A percentile compares a stretch with the other conserved stretches of the same genome.
phyloP scores from a whole-genome alignment of 2,888 invertebrate genomes.

The Eurytoma californica region DNA sequence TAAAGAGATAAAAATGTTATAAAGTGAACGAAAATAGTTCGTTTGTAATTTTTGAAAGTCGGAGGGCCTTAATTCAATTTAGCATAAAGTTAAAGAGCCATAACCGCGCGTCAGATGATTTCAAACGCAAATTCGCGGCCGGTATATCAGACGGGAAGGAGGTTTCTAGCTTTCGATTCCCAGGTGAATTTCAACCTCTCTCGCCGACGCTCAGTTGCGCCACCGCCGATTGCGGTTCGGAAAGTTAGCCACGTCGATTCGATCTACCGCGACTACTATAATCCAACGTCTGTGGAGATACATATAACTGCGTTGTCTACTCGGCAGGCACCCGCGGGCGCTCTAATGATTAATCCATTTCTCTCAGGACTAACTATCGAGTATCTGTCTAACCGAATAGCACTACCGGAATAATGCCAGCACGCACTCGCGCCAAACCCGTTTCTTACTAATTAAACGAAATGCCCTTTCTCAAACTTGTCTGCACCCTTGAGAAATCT shows the following conservation, averaged over 20 bases:
- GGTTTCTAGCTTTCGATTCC: conserved; percentile 64
- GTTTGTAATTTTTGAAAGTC: conserved; percentile 6
- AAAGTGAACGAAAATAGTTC: too few relatives aligned
- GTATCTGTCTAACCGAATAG: conserved; percentile 50
- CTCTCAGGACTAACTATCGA: conserved; percentile 56
- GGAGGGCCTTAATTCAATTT: conserved; percentile 6
- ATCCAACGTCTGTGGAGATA: conserved; percentile 63
- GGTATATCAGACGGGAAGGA: conserved; percentile 59
- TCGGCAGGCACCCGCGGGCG: conserved; percentile 53
- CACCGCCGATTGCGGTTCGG: conserved; percentile 65
- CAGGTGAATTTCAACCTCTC: conserved; percentile 63
- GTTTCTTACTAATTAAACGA: conserved; percentile 44
- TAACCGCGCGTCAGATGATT: conserved; percentile 61
- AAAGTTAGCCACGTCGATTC: conserved; percentile 67
- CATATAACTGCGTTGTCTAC: conserved; percentile 52
- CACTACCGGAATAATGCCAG: conserved; percentile 27
- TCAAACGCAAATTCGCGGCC: conserved; percentile 69
- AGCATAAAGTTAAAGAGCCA: conserved; percentile 44
- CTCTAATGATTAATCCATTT: conserved; percentile 59
- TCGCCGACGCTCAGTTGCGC: conserved; percentile 11
- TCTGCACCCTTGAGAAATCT: conserved; percentile 40
- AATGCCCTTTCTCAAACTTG: conserved; percentile 35
- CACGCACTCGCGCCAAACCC: conserved; percentile 19
- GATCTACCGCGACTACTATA: conserved; percentile 61
- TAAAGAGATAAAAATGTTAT: too few relatives aligned